These are phyloP conservation scores for Epinotia ramella DNA, from an alignment of 2,888 invertebrate species.

Conservation along the genomic window DNA sequence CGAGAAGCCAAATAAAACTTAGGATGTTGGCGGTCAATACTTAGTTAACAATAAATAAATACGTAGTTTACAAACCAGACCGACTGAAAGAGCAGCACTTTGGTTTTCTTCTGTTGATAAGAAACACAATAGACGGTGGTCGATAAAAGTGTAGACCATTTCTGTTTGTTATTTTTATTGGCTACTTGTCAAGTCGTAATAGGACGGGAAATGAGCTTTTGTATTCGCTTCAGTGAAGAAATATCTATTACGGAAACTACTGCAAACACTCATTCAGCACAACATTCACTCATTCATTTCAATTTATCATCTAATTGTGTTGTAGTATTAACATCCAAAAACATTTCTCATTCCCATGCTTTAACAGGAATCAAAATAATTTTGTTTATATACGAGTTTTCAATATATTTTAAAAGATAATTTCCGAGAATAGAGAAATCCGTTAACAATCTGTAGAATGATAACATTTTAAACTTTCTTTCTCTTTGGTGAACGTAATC, in stretches of 20 bases:
- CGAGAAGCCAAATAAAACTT: no score
- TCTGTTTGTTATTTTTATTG: constrained; percentile 46
- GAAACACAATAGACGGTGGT: constrained; percentile 32
- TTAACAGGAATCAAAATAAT: background rate
- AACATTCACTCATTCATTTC: no score
- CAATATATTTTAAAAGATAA: background rate
- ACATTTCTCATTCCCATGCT: background rate
- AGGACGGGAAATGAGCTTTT: constrained; percentile 45
- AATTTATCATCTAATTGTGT: constrained; percentile 25
- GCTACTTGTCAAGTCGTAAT: constrained; percentile 46
- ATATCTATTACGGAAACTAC: constrained; percentile 36
- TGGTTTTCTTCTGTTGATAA: constrained; percentile 17
- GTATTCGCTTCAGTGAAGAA: constrained; percentile 37
- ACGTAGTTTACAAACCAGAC: background rate
- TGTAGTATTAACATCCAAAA: background rate
- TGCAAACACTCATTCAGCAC: no score
- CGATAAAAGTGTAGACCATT: constrained; percentile 38
- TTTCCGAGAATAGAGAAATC: background rate
- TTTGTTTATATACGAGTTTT: background rate
- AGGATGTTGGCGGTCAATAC: no score
- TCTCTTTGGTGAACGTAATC: constrained; percentile 6
- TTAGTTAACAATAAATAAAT: background rate
- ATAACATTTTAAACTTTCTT: constrained; percentile 2
- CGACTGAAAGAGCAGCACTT: constrained; percentile 6
- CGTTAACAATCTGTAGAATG: background rate